Base-by-base conservation (phyloP, 92 coral and sea anemone species). In the Parazoanthus swiftii region DNA sequence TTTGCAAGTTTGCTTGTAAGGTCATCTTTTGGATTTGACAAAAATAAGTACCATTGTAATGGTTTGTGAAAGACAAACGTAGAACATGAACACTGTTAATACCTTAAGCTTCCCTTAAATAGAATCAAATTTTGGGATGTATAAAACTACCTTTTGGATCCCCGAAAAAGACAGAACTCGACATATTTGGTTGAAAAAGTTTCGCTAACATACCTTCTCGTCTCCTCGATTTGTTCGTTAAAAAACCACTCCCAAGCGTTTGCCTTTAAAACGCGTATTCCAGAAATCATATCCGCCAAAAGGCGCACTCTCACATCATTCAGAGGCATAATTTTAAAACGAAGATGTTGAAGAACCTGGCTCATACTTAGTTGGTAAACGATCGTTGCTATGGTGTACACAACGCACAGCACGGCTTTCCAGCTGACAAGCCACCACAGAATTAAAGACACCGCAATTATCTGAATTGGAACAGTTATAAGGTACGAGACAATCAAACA, bases 171-270 rank as follows among this genome's bases (percentile, higher is more conserved):
- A 44, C 50, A 44, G 50, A 5, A 8, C 33, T 29, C 33, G 33
- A 29, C 33, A 29, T 29, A 29, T 29, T 29, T 29, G 33, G 56
- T 11, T 50, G 13, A 16, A 26, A 29, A 42, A 29, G 6, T 11
- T 43, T 77, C 8, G 29, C 18, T 21, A 77, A 15, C 81, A 18
- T 82, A 82, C 86, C 86, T 82, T 67, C 86, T 82, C 10, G 74
- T 70, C 16, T 11, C 38, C 29, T 82, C 65, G 43, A 82, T 82
- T 44, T 59, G 43, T 5, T 82, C 66, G 3, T 39, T 39, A 66
- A 82, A 82, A 67, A 82, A 82, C 86, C 86, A 82, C 29, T 82
- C 86, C 86, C 86, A 82, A 68, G 86, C 86, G 39, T 67, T 82
- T 67, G 86, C 86, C 37, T 82, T 82, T 67, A 82, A 43, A 67